Percentiles rank a stretch among this genome's conserved stretches.
Conservation (phyloP, 2,113 vertebrate genomes). For the Melanostigma gelatinosum region DNA sequence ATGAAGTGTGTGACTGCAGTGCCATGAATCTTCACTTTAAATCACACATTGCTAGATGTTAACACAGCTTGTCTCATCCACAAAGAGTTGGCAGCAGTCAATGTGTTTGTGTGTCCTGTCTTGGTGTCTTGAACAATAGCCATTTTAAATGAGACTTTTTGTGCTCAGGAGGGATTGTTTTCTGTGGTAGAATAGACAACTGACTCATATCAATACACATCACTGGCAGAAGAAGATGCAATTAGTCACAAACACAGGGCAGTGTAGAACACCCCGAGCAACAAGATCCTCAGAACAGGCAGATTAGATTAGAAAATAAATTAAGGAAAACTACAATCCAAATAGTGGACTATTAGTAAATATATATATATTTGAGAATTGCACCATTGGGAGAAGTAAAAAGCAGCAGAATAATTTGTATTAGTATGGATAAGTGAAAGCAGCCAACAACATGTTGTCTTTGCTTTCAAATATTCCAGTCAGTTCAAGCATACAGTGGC, state of each 20-base stretch:
- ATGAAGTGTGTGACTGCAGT: background rate
- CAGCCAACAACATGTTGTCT: background rate
- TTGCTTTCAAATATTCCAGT: background rate
- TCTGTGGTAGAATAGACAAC: background rate
- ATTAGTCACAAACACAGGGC: slow-evolving; percentile 18
- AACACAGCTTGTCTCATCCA: slow-evolving; percentile 5
- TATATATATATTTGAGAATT: no score
- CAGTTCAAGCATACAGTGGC: background rate
- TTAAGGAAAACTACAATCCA: no score
- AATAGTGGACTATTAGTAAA: no score
- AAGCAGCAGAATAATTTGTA: background rate
- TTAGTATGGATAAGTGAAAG: background rate
- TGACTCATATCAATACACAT: slow-evolving; percentile 15
- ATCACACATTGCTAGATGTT: background rate
- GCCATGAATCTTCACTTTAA: background rate
- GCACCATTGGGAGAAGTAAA: no score
- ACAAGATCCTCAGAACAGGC: no score
- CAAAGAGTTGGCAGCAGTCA: slow-evolving; percentile 3
- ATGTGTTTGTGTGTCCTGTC: slow-evolving; percentile 14
- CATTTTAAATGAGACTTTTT: slow-evolving; percentile 16
- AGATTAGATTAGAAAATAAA: background rate
- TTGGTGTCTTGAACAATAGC: slow-evolving; percentile 12
- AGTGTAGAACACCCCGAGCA: background rate
- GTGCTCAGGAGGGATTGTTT: slow-evolving; percentile 21
- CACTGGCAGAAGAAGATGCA: background rate